phyloP scores from a whole-genome alignment of 2,113 vertebrate species.

The Pagrus major region DNA sequence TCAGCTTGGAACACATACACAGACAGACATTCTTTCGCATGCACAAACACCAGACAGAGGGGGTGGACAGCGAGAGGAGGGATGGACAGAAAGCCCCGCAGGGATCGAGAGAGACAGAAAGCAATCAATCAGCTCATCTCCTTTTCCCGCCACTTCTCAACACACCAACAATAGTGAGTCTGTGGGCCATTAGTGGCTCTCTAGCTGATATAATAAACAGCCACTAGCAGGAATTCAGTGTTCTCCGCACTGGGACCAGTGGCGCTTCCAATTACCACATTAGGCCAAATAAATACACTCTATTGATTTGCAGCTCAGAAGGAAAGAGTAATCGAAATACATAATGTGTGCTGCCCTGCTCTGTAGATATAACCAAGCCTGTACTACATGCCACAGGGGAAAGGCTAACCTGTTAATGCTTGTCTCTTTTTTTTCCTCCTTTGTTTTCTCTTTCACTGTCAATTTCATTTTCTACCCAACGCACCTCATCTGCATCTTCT shows the following conservation, averaged over 20 bases:
- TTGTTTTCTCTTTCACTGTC: background rate
- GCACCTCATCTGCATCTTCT: background rate
- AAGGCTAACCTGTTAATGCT: background rate
- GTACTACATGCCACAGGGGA: background rate
- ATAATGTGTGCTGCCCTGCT: conserved; percentile 23
- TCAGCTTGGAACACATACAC: conserved; percentile 13
- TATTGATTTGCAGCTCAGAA: conserved; percentile 59
- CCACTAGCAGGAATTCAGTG: conserved; percentile 30
- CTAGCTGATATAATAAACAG: conserved; percentile 62
- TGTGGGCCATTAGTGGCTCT: conserved; percentile 56
- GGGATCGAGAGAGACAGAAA: conserved; percentile 40
- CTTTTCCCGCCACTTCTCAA: background rate
- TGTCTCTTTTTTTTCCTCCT: background rate
- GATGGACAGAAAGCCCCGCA: conserved; percentile 10
- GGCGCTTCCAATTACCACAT: conserved; percentile 47
- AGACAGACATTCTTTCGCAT: conserved; percentile 23
- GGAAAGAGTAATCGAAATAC: conserved; percentile 39
- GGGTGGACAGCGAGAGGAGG: background rate
- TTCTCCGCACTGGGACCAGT: conserved; percentile 9
- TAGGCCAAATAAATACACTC: conserved; percentile 57
- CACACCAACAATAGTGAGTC: conserved; percentile 39
- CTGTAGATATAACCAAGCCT: background rate
- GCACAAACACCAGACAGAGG: conserved; percentile 17
- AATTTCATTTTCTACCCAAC: background rate
- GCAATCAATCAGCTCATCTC: conserved; percentile 64